Evolutionary conservation across 2,888 invertebrate genomes (phyloP).

Genomic region (Thumatha senex): DNA sequence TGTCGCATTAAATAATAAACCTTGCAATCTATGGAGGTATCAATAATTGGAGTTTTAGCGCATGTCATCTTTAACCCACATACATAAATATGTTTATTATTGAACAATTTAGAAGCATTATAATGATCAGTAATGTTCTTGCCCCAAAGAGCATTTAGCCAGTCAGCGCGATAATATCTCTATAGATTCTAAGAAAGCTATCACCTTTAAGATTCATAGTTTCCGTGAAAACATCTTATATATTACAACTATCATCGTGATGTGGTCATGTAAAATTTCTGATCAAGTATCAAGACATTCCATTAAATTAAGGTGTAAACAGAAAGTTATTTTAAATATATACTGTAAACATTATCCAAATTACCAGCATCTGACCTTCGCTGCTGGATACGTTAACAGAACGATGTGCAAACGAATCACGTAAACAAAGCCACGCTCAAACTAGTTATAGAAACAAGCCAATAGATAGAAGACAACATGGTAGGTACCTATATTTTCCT

Average conservation of each 20-base stretch:
- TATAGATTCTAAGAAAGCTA: slow-evolving; percentile 39
- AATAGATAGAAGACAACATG: slow-evolving; percentile 38
- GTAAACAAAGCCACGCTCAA: slow-evolving; percentile 47
- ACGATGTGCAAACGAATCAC: slow-evolving; percentile 48
- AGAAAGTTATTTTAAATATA: slow-evolving; percentile 29
- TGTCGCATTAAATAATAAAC: background rate
- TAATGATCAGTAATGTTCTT: slow-evolving; percentile 37
- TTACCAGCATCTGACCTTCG: slow-evolving; percentile 49
- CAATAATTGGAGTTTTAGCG: slow-evolving; percentile 15
- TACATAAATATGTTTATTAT: slow-evolving; percentile 49
- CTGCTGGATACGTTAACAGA: slow-evolving; percentile 49
- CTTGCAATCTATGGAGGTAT: slow-evolving; percentile 6
- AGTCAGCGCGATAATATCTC: slow-evolving; percentile 13
- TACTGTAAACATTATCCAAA: slow-evolving; percentile 44
- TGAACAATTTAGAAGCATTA: slow-evolving; percentile 55
- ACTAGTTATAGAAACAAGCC: slow-evolving; percentile 49
- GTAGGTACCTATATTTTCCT: slow-evolving; percentile 12
- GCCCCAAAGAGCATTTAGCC: slow-evolving; percentile 29
- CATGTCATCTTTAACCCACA: slow-evolving; percentile 41
- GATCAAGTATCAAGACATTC: slow-evolving; percentile 9
- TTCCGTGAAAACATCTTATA: slow-evolving; percentile 33
- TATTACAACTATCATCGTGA: background rate
- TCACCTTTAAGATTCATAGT: slow-evolving; percentile 37
- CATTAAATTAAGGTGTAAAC: slow-evolving; percentile 16
- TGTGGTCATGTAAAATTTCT: slow-evolving; percentile 1